Base-by-base conservation (phyloP, 2,113 vertebrate species). In the Forbesichthys agassizii region DNA sequence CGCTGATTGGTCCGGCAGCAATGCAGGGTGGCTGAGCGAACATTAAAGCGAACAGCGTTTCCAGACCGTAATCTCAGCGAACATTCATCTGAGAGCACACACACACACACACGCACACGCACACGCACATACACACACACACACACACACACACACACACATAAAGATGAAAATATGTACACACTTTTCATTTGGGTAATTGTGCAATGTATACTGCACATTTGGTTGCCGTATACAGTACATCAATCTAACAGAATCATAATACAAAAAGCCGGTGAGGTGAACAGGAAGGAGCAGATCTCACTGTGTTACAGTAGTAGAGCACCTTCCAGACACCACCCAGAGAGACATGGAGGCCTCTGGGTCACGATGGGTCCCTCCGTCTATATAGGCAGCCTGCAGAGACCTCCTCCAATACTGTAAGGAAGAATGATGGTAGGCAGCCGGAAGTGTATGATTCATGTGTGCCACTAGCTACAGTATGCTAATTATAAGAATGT, bases 381-480 rank as follows among this genome's bases (percentile, higher is more conserved):
- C 80, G 67, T 75, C 84, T 33, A 85, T 33, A 85, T 78, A 79
- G 33, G 68, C 67, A 69, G 71, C 59, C 69, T 1, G 61, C 54
- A 59, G 8, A 68, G 57, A 58, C 42, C 59, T 69, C 65, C 66
- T 75, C 65, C 61, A 69, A 69, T 58, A 3, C 27, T 27, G 27
- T 27, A 69, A 54, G 48, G 14, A 20, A 59, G 63, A 58, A n/a
- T 46, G 55, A 54, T 48, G 46, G 9, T 11, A 36, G 4, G 12
- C 54, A 56, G n/a, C n/a, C 18, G 27, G 59, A 64, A 42, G 36
- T 42, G 36, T 8, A 42, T 42, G 5, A 42, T 42, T 42, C 36
- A 42, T 8, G 7, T 42, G 36, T 42, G 36, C 36, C 36, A 42
- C 4, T 42, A 42, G 2, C 27, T 42, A 42, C 36, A 42, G 36